Base-by-base conservation (phyloP, 2,797 vertebrate genomes). In the Leuciscus waleckii region DNA sequence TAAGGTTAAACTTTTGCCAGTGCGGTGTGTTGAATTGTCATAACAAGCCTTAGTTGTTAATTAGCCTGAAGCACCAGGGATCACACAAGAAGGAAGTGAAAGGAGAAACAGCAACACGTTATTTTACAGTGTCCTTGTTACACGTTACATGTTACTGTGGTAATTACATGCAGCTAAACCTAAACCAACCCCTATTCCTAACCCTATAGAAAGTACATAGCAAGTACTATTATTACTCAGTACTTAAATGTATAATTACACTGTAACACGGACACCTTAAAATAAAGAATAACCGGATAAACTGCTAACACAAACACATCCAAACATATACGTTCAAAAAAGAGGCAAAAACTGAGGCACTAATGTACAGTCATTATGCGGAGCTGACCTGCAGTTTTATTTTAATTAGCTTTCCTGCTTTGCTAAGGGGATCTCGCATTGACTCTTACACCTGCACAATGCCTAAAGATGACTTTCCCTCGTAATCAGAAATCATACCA, bases 321-420 rank as follows among this genome's bases (percentile, higher is more conserved):
- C 63, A 61, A 74, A 73, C 79, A 61, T 67, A 73, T 71, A 76
- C 79, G 35, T 76, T 82, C 54, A 84, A 86, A 79, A 70, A 70
- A 49, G 29, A 83, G 61, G n/a, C 85, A 83, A 86, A 87, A 77
- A 85, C 70, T 7, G n/a, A 67, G 80, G 39, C 37, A 74, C 84
- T 88, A 90, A 87, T 89, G 87, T 86, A 87, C 76, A 88, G 85
- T 85, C 89, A 90, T 89, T 90, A 90, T 83, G 41, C 7, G 7
- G 74, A 87, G 85, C 76, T 88, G 88, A 89, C 90, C 88, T 51
- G 85, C 87, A 84, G 88, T 87, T 85, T 88, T 88, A 88, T 90
- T 90, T 90, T 88, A 91, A 91, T 90, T 89, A 89, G 89, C 89
- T 86, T 73, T 83, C 88, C 83, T 84, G 82, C 87, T 88, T 71